Base-by-base conservation (phyloP, 2,113 vertebrate species). In the Hippoglossus stenolepis region DNA sequence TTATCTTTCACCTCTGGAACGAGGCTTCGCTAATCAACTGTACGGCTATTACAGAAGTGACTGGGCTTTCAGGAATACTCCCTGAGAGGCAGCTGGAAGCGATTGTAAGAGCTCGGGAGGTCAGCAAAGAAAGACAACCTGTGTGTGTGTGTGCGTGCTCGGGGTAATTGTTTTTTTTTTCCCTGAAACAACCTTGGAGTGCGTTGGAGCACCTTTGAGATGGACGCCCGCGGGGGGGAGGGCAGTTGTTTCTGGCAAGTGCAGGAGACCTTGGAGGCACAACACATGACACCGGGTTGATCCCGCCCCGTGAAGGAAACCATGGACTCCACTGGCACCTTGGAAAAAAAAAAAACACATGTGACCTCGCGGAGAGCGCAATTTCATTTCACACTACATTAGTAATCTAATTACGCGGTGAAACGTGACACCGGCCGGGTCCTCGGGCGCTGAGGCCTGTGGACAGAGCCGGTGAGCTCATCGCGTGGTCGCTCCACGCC, bases 1-100 rank as follows among this genome's bases (percentile, higher is more conserved):
- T 93, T 90, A 92, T 90, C 82, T 90, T 74, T 82, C 75, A 83
- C 84, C 82, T 85, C 85, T 82, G 80, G 85, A 91, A 90, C 66
- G 20, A 85, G 85, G 90, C 77, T 73, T 60, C 17, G 68, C 89
- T 61, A 90, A 87, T 88, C 90, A 92, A 87, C 86, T 83, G 75
- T 78, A 87, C 47, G 53, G 66, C 73, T 74, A 80, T 91, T 92
- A 90, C 83, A 75, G 80, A 65, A 90, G 89, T 68, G 80, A 89
- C 87, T 58, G 17, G 69, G 53, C 49, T 83, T 92, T 87, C 56
- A 72, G 69, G 69, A 47, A 77, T 91, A 91, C 91, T 91, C 47
- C 82, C 90, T 35, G 20, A 79, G 81, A 89, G 82, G 85, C 91
- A 93, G 83, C 91, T 94, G 91, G 81, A 94, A 93, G 87, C 85